Evolutionary conservation across 2,797 vertebrate genomes (phyloP).

Genomic region (Peromyscus nudipes): DNA sequence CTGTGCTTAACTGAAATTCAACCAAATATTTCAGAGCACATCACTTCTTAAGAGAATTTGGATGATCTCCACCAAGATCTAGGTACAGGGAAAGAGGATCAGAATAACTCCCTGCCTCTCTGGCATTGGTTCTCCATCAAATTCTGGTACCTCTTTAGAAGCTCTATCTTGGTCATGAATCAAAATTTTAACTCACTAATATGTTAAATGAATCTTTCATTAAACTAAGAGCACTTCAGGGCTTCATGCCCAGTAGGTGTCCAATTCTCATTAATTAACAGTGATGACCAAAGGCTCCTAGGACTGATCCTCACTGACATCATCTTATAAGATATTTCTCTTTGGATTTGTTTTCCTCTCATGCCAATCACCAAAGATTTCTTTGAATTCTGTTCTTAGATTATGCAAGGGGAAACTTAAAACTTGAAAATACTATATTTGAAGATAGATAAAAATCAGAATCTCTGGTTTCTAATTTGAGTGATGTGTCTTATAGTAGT

Average conservation of each 20-base stretch:
- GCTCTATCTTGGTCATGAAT: slow-evolving; percentile 66
- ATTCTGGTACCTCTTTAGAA: slow-evolving; percentile 55
- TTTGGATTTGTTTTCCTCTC: slow-evolving; percentile 62
- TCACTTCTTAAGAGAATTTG: slow-evolving; percentile 18
- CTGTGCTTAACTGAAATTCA: slow-evolving; percentile 12
- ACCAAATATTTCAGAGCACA: not conserved
- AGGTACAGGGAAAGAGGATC: slow-evolving; percentile 14
- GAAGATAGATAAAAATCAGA: slow-evolving; percentile 48
- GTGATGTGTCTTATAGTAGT: slow-evolving; percentile 38
- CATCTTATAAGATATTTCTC: slow-evolving; percentile 47
- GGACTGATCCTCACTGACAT: slow-evolving; percentile 22
- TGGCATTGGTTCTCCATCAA: slow-evolving; percentile 50
- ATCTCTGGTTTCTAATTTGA: slow-evolving; percentile 60
- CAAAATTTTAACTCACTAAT: slow-evolving; percentile 77
- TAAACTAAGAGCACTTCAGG: slow-evolving; percentile 74
- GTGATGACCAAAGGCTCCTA: slow-evolving; percentile 49
- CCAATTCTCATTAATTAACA: slow-evolving; percentile 76
- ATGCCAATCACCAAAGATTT: slow-evolving; percentile 54
- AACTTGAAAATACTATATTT: slow-evolving; percentile 55
- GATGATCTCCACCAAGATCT: not conserved
- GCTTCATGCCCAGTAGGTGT: slow-evolving; percentile 58
- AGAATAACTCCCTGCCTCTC: slow-evolving; percentile 37
- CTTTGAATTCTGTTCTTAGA: slow-evolving; percentile 45
- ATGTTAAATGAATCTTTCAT: slow-evolving; percentile 76
- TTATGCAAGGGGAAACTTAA: slow-evolving; percentile 16